phyloP scores from a whole-genome alignment of 2,888 invertebrate species.

The Cheiracanthium punctorium region DNA sequence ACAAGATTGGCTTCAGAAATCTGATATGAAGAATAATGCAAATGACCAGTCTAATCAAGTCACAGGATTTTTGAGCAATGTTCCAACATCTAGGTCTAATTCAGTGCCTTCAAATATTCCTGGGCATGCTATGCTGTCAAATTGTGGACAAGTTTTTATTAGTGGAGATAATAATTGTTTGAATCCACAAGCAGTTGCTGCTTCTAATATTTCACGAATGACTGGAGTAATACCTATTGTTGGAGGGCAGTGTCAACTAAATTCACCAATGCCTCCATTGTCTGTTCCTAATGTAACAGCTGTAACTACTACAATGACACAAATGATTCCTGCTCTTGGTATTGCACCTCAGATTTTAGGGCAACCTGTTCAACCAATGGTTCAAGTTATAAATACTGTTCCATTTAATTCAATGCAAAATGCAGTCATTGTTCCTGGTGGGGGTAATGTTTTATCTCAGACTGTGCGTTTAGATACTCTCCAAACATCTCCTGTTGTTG shows the following conservation, averaged over 20 bases:
- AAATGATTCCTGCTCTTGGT: slow-evolving; percentile 75
- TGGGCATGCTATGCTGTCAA: slow-evolving; percentile 71
- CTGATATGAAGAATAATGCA: slow-evolving; percentile 37
- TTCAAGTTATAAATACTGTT: slow-evolving; percentile 84
- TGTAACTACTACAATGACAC: slow-evolving; percentile 74
- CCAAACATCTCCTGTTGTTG: slow-evolving; percentile 64
- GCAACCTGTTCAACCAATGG: slow-evolving; percentile 73
- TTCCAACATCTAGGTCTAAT: slow-evolving; percentile 62
- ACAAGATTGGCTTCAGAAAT: slow-evolving; percentile 59
- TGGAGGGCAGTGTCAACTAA: slow-evolving; percentile 73
- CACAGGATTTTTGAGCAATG: slow-evolving; percentile 56
- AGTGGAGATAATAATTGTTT: slow-evolving; percentile 64
- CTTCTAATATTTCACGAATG: slow-evolving; percentile 70
- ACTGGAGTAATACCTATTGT: slow-evolving; percentile 70
- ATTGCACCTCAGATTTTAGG: slow-evolving; percentile 72
- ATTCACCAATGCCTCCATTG: slow-evolving; percentile 74
- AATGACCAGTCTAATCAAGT: slow-evolving; percentile 46
- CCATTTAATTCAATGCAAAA: slow-evolving; percentile 73
- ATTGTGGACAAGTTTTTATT: slow-evolving; percentile 72
- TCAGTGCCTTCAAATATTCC: slow-evolving; percentile 71
- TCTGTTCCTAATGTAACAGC: slow-evolving; percentile 74
- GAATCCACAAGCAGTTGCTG: slow-evolving; percentile 68
- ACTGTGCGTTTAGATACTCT: slow-evolving; percentile 62
- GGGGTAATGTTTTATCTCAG: slow-evolving; percentile 64
- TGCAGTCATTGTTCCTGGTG: slow-evolving; percentile 72